These are phyloP conservation scores for Craterocephalus amniculus DNA, from an alignment of 2,797 vertebrate genomes.

Conservation along the genomic window DNA sequence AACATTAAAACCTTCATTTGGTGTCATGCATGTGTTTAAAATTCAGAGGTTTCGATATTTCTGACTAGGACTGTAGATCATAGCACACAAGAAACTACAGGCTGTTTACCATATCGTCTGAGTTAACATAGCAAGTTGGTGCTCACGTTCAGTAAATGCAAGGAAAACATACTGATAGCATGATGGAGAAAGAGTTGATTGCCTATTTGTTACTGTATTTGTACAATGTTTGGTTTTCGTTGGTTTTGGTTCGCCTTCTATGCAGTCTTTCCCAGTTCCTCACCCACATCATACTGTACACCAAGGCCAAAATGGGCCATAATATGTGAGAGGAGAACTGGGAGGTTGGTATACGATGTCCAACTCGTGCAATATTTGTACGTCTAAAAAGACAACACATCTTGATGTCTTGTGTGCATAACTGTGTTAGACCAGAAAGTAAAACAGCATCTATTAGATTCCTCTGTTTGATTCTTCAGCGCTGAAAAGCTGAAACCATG, in stretches of 20 bases:
- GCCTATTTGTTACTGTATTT: not conserved
- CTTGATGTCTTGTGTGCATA: constrained; percentile 1
- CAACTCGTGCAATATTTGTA: constrained; percentile 41
- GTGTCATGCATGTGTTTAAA: not conserved
- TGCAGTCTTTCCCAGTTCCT: constrained; percentile 22
- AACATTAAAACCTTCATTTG: not conserved
- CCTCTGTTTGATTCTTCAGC: constrained; percentile 1
- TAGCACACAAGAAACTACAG: not conserved
- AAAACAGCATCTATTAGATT: not conserved
- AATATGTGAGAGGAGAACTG: constrained; percentile 49
- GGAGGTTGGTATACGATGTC: constrained; percentile 23
- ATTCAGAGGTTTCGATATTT: not conserved
- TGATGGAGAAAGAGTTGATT: not conserved
- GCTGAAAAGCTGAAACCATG: constrained; percentile 29
- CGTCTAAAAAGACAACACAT: constrained; percentile 25
- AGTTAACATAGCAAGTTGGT: not conserved
- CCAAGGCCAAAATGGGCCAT: constrained; percentile 54
- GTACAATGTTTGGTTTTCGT: not conserved
- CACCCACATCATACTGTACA: constrained; percentile 32
- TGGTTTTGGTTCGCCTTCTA: constrained; percentile 19
- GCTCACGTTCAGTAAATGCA: not conserved
- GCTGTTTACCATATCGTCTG: not conserved
- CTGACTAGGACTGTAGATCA: not conserved
- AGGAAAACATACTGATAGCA: not conserved
- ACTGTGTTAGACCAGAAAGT: not conserved